Conservation (phyloP, 2,888 invertebrate species). For the Pachydiplax longipennis region DNA sequence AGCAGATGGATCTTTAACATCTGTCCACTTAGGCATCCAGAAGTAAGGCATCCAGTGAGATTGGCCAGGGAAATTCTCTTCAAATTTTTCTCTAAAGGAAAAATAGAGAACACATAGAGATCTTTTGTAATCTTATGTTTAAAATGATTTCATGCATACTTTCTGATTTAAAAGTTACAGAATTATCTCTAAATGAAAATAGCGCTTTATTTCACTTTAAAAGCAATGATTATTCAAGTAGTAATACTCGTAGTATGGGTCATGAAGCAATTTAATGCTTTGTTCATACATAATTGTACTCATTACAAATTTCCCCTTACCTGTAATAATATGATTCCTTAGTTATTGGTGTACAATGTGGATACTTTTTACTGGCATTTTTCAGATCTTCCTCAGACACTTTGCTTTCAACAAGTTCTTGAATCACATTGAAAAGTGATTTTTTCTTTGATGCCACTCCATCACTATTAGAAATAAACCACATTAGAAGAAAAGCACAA, state of each 20-base stretch:
- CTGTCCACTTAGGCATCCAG: conserved; percentile 83
- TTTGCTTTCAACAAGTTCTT: conserved; percentile 73
- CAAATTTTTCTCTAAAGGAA: conserved; percentile 62
- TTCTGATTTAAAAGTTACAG: background rate
- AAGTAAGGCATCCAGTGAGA: conserved; percentile 73
- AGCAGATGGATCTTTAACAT: conserved; percentile 76
- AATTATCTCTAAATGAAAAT: background rate
- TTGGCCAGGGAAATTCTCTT: conserved; percentile 69
- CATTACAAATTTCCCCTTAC: conserved; percentile 51
- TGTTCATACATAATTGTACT: too few relatives aligned
- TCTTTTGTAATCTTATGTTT: too few relatives aligned
- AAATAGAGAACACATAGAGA: background rate
- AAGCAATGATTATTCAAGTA: too few relatives aligned
- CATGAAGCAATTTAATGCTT: too few relatives aligned
- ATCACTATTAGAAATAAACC: conserved; percentile 64
- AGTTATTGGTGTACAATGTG: conserved; percentile 76
- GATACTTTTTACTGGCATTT: conserved; percentile 63
- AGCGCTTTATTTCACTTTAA: background rate
- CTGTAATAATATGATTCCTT: conserved; percentile 81
- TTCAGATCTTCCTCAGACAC: conserved; percentile 68
- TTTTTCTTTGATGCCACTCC: conserved; percentile 78
- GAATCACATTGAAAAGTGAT: conserved; percentile 73
- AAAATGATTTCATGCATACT: too few relatives aligned
- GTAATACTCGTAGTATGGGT: too few relatives aligned
- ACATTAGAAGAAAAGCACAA: background rate